phyloP scores from a whole-genome alignment of 1,140 invertebrate species.

The Pseudomyrmex pallidus region DNA sequence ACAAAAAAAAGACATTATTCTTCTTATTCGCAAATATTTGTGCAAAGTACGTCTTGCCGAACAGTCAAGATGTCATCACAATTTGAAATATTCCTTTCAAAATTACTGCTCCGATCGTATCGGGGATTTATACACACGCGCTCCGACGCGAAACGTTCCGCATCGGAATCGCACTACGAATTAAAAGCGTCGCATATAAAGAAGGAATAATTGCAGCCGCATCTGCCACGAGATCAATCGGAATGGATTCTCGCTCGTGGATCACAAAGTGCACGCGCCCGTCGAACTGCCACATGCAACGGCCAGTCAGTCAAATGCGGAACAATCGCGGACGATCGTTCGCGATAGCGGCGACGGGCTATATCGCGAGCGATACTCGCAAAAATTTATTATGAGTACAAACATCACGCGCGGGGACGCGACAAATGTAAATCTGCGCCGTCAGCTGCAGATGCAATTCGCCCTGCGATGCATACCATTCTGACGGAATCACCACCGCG shows the following conservation, averaged over 20 bases:
- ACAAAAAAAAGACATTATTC: too few species aligned
- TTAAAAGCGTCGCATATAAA: constrained; percentile 35
- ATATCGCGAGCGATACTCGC: constrained; percentile 17
- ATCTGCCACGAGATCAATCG: constrained; percentile 41
- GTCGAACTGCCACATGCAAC: constrained; percentile 32
- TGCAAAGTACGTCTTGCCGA: too few species aligned
- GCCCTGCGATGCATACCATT: neutral
- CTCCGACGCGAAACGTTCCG: too few species aligned
- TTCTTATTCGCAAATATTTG: too few species aligned
- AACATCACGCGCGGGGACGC: constrained; percentile 41
- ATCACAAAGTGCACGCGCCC: constrained; percentile 3
- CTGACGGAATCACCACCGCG: neutral
- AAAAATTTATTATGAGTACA: constrained; percentile 62
- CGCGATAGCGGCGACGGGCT: constrained; percentile 33
- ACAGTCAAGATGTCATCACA: neutral
- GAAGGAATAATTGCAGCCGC: constrained; percentile 43
- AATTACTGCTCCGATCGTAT: neutral
- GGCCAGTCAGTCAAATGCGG: constrained; percentile 20
- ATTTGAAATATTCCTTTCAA: neutral
- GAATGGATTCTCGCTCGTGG: neutral
- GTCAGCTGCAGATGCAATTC: constrained; percentile 59
- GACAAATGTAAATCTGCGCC: constrained; percentile 67
- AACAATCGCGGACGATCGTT: constrained; percentile 39
- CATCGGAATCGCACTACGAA: neutral
- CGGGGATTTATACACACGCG: neutral